Base-by-base conservation (phyloP, 2,797 vertebrate species). In the Protosalanx chinensis region DNA sequence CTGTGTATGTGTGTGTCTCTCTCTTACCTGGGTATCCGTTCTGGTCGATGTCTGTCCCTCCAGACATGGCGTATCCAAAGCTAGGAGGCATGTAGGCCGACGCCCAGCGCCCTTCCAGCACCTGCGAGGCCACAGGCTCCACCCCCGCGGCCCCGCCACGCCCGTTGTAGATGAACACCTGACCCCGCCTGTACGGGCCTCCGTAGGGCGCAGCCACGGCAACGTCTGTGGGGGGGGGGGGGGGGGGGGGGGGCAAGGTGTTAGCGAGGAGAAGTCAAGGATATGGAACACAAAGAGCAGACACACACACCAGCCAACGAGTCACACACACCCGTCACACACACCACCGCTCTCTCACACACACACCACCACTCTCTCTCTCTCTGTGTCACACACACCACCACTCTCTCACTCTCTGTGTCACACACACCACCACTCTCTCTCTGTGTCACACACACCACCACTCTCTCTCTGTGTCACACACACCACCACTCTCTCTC, bases 111-210 rank as follows among this genome's bases (percentile, higher is more conserved):
- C 97, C 97, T 87, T 95, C 90, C 1, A 99, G 92, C 64, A 94
- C 71, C 67, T 98, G 97, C 16, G 97, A 98, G 0, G 94, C 91
- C 0, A 85, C 33, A 0, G 84, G 10, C 67, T 93, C 92, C 1
- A 94, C 88, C 3, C 97, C 97, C 0, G 64, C 76, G 0, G 88
- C 64, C 75, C 93, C 76, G 0, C 88, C 64, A 73, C 93, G 85
- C 27, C 97, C 96, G 3, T 98, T 99, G 80, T 97, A 94, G 87
- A 99, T 96, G 76, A 98, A 99, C 70, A 99, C 95, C 61, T 96
- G 73, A 1, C 96, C 97, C 16, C 90, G 86, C 61, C 84, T 92
- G 70, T 93, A 86, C 0, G 91, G 87, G 18, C 96, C 97, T 1
- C 96, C 97, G 0, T 98, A 98, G 0, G 97, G 96, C 35, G 96